Evolutionary conservation across 2,113 vertebrate species (phyloP).

Genomic region (Campylomormyrus tamandua): DNA sequence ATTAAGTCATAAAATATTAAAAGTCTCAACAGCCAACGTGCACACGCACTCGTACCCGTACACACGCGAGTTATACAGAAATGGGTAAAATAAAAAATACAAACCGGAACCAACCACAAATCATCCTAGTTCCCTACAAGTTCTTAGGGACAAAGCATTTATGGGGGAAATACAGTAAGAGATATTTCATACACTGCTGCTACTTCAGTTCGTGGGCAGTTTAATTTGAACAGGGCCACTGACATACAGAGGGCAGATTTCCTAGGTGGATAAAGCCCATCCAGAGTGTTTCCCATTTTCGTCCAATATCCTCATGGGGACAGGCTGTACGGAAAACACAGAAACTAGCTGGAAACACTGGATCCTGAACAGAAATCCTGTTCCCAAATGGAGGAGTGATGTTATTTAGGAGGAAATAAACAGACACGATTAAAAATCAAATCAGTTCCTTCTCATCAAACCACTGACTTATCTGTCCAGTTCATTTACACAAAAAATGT

Average conservation of each 20-base stretch:
- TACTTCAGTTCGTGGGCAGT: neutral
- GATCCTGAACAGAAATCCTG: neutral
- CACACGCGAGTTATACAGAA: neutral
- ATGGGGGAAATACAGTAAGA: neutral
- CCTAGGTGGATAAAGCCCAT: neutral
- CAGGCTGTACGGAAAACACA: neutral
- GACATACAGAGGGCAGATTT: neutral
- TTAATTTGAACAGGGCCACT: neutral
- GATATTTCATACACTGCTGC: neutral
- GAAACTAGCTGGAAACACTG: neutral
- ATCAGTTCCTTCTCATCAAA: neutral
- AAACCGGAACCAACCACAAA: neutral
- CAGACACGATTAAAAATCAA: neutral
- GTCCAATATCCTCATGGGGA: neutral
- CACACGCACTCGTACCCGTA: neutral
- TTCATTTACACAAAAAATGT: conserved; percentile 25
- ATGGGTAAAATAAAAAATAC: neutral
- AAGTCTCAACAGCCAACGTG: neutral
- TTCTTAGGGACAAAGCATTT: neutral
- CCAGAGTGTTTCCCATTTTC: neutral
- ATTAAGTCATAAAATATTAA: neutral
- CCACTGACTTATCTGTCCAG: neutral
- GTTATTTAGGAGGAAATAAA: neutral
- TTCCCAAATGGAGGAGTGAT: neutral
- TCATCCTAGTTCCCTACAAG: neutral